A percentile compares a stretch with the other conserved stretches of the same genome.
phyloP scores from a whole-genome alignment of 2,113 vertebrate genomes.

The Pimephales promelas region DNA sequence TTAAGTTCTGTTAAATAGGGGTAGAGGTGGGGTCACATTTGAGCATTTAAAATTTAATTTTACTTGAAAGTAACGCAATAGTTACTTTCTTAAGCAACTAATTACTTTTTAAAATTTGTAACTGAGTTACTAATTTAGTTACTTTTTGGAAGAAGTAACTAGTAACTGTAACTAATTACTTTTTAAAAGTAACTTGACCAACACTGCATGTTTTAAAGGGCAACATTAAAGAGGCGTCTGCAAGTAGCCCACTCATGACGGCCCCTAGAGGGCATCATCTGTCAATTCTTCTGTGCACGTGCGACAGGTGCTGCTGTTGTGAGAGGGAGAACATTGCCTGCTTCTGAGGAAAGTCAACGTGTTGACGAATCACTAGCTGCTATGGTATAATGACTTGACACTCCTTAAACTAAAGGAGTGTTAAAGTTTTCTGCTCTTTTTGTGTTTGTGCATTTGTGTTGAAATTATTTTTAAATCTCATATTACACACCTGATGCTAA shows the following conservation, averaged over 20 bases:
- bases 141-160: too few species aligned
- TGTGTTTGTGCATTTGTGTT: not conserved
- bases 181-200: too few species aligned
- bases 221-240: not conserved
- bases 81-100: too few species aligned
- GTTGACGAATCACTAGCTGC: not conserved
- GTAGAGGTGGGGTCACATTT: too few species aligned
- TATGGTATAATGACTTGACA: not conserved
- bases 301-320: not conserved
- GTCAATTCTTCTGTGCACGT: constrained; percentile 11
- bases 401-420: not conserved
- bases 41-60: too few species aligned
- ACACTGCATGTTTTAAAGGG: not conserved
- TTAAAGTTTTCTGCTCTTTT: too few species aligned
- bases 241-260: not conserved
- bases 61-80: too few species aligned
- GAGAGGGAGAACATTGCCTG: not conserved
- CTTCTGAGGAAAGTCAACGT: not conserved
- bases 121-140: too few species aligned
- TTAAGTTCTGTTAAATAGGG: too few species aligned
- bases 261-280: constrained; percentile 12
- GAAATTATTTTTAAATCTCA: not conserved
- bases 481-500: not conserved
- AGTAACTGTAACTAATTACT: too few species aligned
- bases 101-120: too few species aligned